Evolutionary conservation across 1,140 invertebrate genomes (phyloP).

Genomic region (Sitodiplosis mosellana): DNA sequence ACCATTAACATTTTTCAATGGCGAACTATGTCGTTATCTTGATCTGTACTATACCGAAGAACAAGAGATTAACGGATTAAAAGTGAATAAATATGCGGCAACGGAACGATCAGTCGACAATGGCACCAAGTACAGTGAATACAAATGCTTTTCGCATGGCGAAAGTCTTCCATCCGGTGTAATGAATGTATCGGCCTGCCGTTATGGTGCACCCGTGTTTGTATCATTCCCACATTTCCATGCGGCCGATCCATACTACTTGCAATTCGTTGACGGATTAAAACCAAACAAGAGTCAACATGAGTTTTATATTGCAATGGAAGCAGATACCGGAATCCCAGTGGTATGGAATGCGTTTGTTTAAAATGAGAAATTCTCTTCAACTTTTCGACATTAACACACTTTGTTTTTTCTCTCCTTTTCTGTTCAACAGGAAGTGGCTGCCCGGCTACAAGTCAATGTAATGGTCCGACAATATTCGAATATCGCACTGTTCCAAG

Average conservation of each 20-base stretch:
- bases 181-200: slow-evolving; percentile 49
- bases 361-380: background rate
- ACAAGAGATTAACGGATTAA: slow-evolving; percentile 29
- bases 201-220: slow-evolving; percentile 60
- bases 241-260: slow-evolving; percentile 48
- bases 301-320: slow-evolving; percentile 48
- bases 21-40: slow-evolving; percentile 47
- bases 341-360: no score
- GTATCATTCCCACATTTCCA: slow-evolving; percentile 78
- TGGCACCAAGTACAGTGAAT: slow-evolving; percentile 36
- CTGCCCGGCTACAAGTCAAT: slow-evolving; percentile 58
- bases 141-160: slow-evolving; percentile 52
- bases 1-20: slow-evolving; percentile 40
- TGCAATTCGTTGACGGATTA: slow-evolving; percentile 45
- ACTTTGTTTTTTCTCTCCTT: slow-evolving; percentile 55
- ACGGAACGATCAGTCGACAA: slow-evolving; percentile 37
- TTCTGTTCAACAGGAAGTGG: no score
- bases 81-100: slow-evolving; percentile 35
- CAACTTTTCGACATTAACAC: background rate
- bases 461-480: slow-evolving; percentile 44
- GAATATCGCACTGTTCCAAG: slow-evolving; percentile 35
- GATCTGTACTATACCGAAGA: slow-evolving; percentile 34
- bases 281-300: slow-evolving; percentile 45
- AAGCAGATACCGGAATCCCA: slow-evolving; percentile 39
- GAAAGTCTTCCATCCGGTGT: slow-evolving; percentile 46